Conservation (phyloP, 2,113 vertebrate genomes). For the Sterrhoptilus dennistouni region DNA sequence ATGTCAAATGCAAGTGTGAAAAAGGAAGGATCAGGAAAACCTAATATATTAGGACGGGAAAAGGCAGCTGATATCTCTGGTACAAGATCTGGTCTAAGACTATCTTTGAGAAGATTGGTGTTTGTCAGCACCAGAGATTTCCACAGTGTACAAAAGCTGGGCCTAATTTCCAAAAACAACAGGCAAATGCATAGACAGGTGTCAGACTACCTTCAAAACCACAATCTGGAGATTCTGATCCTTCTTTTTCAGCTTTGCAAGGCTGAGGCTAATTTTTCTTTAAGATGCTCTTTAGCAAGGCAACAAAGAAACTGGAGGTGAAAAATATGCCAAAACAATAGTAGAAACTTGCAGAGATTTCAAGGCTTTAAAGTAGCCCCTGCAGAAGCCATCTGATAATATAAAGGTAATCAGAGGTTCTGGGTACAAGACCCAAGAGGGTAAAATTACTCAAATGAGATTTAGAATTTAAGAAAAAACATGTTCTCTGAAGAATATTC, state of each 20-base stretch:
- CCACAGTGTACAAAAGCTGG: background rate
- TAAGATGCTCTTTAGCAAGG: background rate
- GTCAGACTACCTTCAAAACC: background rate
- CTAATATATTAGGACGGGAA: background rate
- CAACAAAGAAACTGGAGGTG: background rate
- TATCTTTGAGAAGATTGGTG: background rate
- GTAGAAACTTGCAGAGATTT: background rate
- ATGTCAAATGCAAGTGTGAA: background rate
- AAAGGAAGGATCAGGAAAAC: background rate
- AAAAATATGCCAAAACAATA: background rate
- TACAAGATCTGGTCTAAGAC: background rate
- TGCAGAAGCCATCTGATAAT: background rate
- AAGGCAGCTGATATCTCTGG: background rate
- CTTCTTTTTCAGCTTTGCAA: background rate
- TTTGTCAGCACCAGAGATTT: background rate
- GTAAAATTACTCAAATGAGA: background rate
- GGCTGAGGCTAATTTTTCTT: background rate
- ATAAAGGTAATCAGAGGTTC: background rate
- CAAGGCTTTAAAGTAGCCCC: background rate
- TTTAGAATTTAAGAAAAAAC: background rate
- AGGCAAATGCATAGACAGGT: background rate
- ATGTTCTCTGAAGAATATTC: background rate
- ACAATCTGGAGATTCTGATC: background rate
- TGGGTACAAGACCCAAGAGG: background rate
- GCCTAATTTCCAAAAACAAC: background rate